phyloP scores from a whole-genome alignment of 2,113 vertebrate species.

The Bos javanicus region DNA sequence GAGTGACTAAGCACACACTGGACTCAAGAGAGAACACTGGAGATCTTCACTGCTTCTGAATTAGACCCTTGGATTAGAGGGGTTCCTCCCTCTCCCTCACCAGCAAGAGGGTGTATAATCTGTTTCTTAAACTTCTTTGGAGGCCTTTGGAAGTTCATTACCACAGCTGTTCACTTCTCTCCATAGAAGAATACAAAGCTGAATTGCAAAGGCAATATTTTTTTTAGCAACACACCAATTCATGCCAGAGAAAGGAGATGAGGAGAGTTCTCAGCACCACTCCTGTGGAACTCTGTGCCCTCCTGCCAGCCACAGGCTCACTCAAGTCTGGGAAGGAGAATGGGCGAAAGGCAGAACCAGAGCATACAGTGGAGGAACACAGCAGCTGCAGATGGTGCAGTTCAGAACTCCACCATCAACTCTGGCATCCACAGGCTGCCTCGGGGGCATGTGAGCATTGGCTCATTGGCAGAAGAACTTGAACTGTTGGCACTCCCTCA shows the following conservation, averaged over 20 bases:
- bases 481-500: not conserved
- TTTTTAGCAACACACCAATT: slow-evolving; percentile 13
- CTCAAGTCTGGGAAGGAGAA: not conserved
- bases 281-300: not conserved
- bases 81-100: not conserved
- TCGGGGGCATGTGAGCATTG: not conserved
- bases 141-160: not conserved
- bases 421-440: not conserved
- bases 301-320: not conserved
- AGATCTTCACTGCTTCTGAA: not conserved
- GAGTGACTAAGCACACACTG: not conserved
- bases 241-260: not conserved
- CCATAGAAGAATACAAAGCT: not conserved
- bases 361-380: not conserved
- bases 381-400: not conserved
- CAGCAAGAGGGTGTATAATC: not conserved
- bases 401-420: not conserved
- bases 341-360: not conserved
- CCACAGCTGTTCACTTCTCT: slow-evolving; percentile 2
- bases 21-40: not conserved
- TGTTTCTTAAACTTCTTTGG: not conserved
- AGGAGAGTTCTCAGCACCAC: not conserved
- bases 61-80: not conserved
- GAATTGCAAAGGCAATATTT: not conserved
- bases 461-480: slow-evolving; percentile 6